Evolutionary conservation across 2,113 vertebrate species (phyloP).

Genomic region (Brachirus orientalis): DNA sequence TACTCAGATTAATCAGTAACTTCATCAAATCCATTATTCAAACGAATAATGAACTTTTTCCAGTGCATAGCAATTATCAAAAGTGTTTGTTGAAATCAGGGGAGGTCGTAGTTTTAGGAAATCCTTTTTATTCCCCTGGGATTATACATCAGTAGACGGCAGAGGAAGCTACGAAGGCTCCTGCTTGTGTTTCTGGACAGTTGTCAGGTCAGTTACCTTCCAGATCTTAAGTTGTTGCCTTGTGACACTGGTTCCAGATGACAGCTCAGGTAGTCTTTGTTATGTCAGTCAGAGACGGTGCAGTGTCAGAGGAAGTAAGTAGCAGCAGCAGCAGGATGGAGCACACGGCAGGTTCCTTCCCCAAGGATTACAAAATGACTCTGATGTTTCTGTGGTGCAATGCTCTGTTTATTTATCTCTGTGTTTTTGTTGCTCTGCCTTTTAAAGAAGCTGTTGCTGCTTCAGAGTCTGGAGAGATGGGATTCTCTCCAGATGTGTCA

Average conservation of each 20-base stretch:
- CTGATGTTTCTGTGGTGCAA: conserved; percentile 28
- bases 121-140: not conserved
- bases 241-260: conserved; percentile 28
- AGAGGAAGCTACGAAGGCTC: not conserved
- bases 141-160: not conserved
- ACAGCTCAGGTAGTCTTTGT: conserved; percentile 27
- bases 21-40: no score
- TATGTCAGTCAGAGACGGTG: not conserved
- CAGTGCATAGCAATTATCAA: no score
- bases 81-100: no score
- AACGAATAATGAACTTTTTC: no score
- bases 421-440: not conserved
- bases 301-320: conserved; percentile 21
- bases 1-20: no score
- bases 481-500: conserved; percentile 23
- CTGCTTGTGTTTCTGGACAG: conserved; percentile 25
- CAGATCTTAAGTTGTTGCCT: conserved; percentile 38
- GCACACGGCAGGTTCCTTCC: no score
- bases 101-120: not conserved
- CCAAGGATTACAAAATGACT: no score
- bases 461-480: not conserved
- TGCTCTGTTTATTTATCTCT: conserved; percentile 10
- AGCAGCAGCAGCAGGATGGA: not conserved
- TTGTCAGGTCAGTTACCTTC: conserved; percentile 24
- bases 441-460: conserved; percentile 25